Conservation (phyloP, 1,140 invertebrate genomes). For the Linepithema humile region DNA sequence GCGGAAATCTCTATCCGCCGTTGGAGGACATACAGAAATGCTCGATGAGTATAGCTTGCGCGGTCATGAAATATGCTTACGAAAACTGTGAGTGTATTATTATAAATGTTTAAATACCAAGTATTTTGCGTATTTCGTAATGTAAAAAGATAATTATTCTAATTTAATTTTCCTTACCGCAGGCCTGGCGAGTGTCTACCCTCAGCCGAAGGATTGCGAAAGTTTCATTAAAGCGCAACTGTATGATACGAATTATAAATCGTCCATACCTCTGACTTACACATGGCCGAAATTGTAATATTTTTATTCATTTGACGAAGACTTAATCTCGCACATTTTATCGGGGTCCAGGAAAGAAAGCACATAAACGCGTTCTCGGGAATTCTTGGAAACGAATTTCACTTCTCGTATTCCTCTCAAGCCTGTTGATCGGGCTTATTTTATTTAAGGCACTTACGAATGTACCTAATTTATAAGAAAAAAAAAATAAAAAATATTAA, state of each 20-base stretch:
- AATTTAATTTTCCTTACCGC: slow-evolving; percentile 68
- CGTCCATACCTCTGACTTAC: slow-evolving; percentile 88
- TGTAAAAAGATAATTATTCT: background rate
- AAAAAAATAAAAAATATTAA: background rate
- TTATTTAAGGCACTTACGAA: background rate
- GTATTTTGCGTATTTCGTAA: background rate
- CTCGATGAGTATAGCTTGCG: slow-evolving; percentile 94
- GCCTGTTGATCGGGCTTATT: slow-evolving; percentile 61
- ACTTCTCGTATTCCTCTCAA: background rate
- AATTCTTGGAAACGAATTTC: background rate
- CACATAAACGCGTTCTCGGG: background rate
- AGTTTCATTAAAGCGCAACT: slow-evolving; percentile 92
- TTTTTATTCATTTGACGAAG: background rate
- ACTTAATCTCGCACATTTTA: slow-evolving; percentile 1
- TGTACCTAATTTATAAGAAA: slow-evolving; percentile 12
- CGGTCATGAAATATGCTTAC: slow-evolving; percentile 95
- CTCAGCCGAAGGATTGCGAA: slow-evolving; percentile 90
- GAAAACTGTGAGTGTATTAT: slow-evolving; percentile 86
- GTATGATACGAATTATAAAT: slow-evolving; percentile 90
- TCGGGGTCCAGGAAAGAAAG: background rate
- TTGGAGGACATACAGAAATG: slow-evolving; percentile 94
- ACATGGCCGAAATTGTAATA: slow-evolving; percentile 86
- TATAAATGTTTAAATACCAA: background rate
- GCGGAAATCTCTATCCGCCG: slow-evolving; percentile 98
- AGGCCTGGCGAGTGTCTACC: slow-evolving; percentile 91